Evolutionary conservation across 2,797 vertebrate species (phyloP).

Genomic region (Hipposideros larvatus): DNA sequence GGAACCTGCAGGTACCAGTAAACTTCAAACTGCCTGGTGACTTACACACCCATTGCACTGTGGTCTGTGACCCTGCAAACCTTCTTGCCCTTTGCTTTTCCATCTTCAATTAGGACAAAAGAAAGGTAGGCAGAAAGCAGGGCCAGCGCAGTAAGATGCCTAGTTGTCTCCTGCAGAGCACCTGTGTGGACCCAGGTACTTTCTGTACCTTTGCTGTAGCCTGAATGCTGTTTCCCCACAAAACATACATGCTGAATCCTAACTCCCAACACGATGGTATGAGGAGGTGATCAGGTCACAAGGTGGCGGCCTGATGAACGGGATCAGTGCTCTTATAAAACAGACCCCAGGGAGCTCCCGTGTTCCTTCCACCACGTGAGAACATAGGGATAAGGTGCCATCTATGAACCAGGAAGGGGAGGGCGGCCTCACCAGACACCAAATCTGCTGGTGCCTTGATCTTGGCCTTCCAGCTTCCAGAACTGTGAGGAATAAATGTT

Average conservation of each 20-base stretch:
- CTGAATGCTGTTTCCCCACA: not conserved
- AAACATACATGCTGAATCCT: not conserved
- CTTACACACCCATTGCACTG: not conserved
- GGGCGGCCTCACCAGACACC: fast-evolving
- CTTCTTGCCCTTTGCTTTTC: not conserved
- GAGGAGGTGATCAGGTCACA: not conserved
- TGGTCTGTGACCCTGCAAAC: not conserved
- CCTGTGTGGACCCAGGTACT: not conserved
- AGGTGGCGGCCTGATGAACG: no score
- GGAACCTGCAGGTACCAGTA: not conserved
- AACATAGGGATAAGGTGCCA: not conserved
- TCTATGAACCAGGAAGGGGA: not conserved
- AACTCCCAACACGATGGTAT: not conserved
- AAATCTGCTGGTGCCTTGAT: not conserved
- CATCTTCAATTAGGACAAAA: not conserved
- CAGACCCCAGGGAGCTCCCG: not conserved
- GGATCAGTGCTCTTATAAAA: not conserved
- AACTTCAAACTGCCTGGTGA: not conserved
- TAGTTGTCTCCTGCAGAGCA: fast-evolving
- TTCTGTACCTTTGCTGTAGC: no score
- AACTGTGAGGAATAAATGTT: not conserved
- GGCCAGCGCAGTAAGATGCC: no score
- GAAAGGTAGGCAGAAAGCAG: not conserved
- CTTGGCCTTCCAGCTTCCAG: not conserved
- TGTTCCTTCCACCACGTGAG: not conserved